A percentile compares a stretch with the other conserved stretches of the same genome.
phyloP scores from a whole-genome alignment of 2,113 vertebrate species.

The Anoura caudifer region DNA sequence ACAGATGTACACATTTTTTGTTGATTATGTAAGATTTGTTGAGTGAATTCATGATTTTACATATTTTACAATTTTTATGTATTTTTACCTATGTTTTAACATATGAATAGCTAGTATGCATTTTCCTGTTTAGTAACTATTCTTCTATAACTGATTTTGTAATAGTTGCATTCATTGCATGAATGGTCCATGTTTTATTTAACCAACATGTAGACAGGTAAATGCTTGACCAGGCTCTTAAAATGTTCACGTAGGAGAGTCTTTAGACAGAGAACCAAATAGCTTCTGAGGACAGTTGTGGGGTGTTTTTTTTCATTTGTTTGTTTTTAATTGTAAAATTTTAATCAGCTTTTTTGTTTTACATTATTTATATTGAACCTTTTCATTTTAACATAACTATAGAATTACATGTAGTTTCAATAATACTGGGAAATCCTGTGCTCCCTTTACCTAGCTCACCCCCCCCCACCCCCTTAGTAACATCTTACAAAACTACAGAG shows the following conservation, averaged over 20 bases:
- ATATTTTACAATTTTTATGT: not conserved
- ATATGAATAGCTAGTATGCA: not conserved
- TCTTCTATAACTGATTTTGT: not conserved
- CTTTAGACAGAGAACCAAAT: not conserved
- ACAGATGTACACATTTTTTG: not conserved
- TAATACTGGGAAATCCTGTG: not conserved
- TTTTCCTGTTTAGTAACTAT: not conserved
- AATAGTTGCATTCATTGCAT: not conserved
- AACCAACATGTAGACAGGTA: not conserved
- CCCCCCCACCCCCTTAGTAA: not conserved
- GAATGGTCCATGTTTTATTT: not conserved
- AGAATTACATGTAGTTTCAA: not conserved
- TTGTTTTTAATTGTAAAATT: not conserved
- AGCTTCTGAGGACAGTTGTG: not conserved
- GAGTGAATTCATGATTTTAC: not conserved
- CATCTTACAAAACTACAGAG: not conserved
- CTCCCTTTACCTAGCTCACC: not conserved
- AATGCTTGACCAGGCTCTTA: not conserved
- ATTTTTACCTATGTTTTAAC: not conserved
- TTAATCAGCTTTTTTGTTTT: not conserved
- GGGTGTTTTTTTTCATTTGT: not conserved
- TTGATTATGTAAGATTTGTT: not conserved
- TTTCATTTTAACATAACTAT: not conserved
- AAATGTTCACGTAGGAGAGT: not conserved
- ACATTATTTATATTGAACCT: not conserved